These are phyloP conservation scores for Drosophila subpulchrella DNA, from an alignment of 1,140 invertebrate genomes.

Conservation along the genomic window DNA sequence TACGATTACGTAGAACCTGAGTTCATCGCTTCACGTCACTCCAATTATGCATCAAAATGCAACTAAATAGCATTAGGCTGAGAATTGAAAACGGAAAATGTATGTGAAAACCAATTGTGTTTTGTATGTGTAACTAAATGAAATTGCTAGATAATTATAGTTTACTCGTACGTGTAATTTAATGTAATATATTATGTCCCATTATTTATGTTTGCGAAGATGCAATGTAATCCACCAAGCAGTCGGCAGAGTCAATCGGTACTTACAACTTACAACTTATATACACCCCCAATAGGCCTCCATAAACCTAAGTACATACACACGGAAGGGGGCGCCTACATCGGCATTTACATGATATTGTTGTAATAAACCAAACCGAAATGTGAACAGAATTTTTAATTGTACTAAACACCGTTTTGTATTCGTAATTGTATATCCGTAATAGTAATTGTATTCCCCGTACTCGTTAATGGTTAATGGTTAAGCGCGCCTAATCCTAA, in stretches of 20 bases:
- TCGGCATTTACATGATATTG: slow-evolving; percentile 75
- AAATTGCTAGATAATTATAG: slow-evolving; percentile 81
- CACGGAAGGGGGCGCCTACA: slow-evolving; percentile 10
- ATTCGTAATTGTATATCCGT: slow-evolving; percentile 57
- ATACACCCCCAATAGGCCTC: slow-evolving; percentile 14
- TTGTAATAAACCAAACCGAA: slow-evolving; percentile 80
- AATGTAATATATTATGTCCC: slow-evolving; percentile 48
- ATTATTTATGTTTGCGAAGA: slow-evolving; percentile 54
- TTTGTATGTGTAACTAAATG: slow-evolving; percentile 74
- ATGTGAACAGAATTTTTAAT: slow-evolving; percentile 83
- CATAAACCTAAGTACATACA: slow-evolving; percentile 36
- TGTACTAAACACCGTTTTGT: slow-evolving; percentile 81
- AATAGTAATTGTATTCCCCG: slow-evolving; percentile 61
- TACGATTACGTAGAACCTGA: slow-evolving; percentile 40
- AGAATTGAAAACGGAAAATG: slow-evolving; percentile 48
- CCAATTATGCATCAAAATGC: slow-evolving; percentile 81
- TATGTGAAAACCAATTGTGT: slow-evolving; percentile 54
- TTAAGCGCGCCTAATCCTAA: slow-evolving; percentile 75
- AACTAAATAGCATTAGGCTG: slow-evolving; percentile 47
- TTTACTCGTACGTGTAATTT: slow-evolving; percentile 63
- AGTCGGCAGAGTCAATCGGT: slow-evolving; percentile 59
- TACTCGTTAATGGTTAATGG: slow-evolving; percentile 68
- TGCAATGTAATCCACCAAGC: slow-evolving; percentile 34
- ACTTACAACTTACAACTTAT: slow-evolving; percentile 57
- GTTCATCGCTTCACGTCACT: slow-evolving; percentile 78